Conservation (phyloP, 2,888 invertebrate species). For the Miltochrista miniata region DNA sequence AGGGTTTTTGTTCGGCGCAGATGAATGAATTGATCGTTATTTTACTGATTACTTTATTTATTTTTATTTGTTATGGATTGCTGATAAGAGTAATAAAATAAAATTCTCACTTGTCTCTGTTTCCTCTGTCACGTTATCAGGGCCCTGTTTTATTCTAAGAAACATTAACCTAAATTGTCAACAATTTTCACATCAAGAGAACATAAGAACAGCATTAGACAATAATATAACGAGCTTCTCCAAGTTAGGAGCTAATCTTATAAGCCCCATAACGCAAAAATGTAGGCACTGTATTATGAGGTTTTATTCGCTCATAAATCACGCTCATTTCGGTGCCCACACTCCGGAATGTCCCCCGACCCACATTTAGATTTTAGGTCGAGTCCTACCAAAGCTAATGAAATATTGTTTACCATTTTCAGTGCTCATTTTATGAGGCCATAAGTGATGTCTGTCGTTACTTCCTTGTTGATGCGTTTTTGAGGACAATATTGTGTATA, state of each 20-base stretch:
- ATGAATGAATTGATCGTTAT: too few species aligned
- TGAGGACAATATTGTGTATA: background rate
- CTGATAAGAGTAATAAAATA: too few species aligned
- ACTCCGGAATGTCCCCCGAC: slow-evolving; percentile 45
- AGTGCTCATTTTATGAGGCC: slow-evolving; percentile 57
- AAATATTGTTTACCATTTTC: slow-evolving; percentile 66
- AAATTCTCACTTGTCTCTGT: background rate
- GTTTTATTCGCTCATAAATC: slow-evolving; percentile 29
- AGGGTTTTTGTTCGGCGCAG: too few species aligned
- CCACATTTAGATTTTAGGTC: slow-evolving; percentile 65
- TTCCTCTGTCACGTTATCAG: background rate
- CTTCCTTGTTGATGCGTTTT: slow-evolving; percentile 32
- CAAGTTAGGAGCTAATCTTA: background rate
- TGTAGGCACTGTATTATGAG: slow-evolving; percentile 11
- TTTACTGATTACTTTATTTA: too few species aligned
- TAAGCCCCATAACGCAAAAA: background rate
- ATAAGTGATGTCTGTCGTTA: slow-evolving; percentile 45
- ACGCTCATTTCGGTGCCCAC: slow-evolving; percentile 44
- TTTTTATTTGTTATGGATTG: too few species aligned
- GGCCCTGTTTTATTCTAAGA: too few species aligned
- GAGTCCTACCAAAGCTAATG: slow-evolving; percentile 59
- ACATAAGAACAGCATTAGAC: background rate
- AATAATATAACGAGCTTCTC: background rate
- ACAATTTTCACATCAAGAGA: too few species aligned
- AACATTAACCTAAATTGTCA: too few species aligned